Conservation (phyloP, 2,888 invertebrate genomes). For the Thereva unica region DNA sequence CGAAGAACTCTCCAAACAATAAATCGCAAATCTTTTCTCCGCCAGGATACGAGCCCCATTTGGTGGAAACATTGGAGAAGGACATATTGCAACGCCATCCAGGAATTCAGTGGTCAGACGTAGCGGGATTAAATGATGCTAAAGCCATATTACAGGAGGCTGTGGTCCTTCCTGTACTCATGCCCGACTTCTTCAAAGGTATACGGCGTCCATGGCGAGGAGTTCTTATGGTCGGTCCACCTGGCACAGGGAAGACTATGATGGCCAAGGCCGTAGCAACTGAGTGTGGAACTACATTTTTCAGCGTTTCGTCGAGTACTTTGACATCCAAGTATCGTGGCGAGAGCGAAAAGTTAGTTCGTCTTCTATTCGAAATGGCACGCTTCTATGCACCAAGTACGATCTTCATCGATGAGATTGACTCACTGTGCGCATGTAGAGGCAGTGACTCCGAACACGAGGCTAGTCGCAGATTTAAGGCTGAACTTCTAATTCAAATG, state of each 20-base stretch:
- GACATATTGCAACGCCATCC: conserved; percentile 84
- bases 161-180: conserved; percentile 81
- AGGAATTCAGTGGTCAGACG: conserved; percentile 79
- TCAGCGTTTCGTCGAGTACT: conserved; percentile 85
- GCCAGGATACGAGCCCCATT: conserved; percentile 72
- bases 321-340: conserved; percentile 89
- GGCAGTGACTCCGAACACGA: conserved; percentile 88
- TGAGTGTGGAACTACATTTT: conserved; percentile 86
- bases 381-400: conserved; percentile 87
- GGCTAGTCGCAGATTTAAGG: conserved; percentile 82
- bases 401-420: conserved; percentile 90
- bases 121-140: conserved; percentile 74
- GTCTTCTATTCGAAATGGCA: conserved; percentile 87
- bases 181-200: conserved; percentile 88
- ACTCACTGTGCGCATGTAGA: conserved; percentile 79
- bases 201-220: conserved; percentile 78
- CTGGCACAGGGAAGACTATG: conserved; percentile 80
- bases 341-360: conserved; percentile 86
- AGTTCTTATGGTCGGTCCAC: conserved; percentile 60
- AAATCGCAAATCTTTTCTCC: conserved; percentile 64
- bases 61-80: conserved; percentile 81
- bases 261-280: conserved; percentile 86
- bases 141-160: conserved; percentile 82
- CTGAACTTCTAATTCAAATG: conserved; percentile 88
- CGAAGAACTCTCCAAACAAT: conserved; percentile 55